Conservation (phyloP, 2,888 invertebrate species). For the Pseudoips prasinana region DNA sequence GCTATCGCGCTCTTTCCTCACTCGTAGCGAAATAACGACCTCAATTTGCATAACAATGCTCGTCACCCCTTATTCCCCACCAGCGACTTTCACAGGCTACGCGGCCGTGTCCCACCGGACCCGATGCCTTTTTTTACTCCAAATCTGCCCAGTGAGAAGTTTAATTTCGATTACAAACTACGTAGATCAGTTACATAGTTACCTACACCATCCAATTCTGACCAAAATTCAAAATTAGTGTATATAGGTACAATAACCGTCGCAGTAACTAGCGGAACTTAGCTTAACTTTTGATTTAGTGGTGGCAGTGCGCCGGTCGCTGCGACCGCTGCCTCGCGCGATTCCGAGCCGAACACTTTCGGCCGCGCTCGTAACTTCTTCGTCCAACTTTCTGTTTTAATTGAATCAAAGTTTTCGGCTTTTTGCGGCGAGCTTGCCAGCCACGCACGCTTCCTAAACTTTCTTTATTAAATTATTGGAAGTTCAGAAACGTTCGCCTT, state of each 20-base stretch:
- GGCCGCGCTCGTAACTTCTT: conserved; percentile 68
- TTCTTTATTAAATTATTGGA: conserved; percentile 82
- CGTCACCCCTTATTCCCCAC: conserved; percentile 78
- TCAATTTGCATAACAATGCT: conserved; percentile 82
- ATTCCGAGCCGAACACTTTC: conserved; percentile 46
- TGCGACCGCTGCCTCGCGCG: conserved; percentile 30
- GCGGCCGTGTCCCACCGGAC: conserved; percentile 67
- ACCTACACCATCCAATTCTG: not conserved
- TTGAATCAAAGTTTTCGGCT: conserved; percentile 81
- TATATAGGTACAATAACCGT: too few species aligned
- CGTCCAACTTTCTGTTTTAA: conserved; percentile 76
- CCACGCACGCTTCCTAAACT: conserved; percentile 79
- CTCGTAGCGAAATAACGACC: conserved; percentile 81
- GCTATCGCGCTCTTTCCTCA: conserved; percentile 78
- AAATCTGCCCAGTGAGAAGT: conserved; percentile 54
- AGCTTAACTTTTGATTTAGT: conserved; percentile 54
- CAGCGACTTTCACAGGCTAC: conserved; percentile 74
- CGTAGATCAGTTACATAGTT: conserved; percentile 19
- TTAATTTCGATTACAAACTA: conserved; percentile 16
- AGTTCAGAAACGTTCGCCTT: conserved; percentile 78
- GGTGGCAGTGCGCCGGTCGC: conserved; percentile 32
- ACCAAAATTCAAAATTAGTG: not conserved
- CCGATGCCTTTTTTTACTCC: conserved; percentile 63
- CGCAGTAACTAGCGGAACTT: conserved; percentile 22
- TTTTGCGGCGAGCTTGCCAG: conserved; percentile 78